phyloP scores from a whole-genome alignment of 2,797 vertebrate species.

The Babyrousa celebensis region DNA sequence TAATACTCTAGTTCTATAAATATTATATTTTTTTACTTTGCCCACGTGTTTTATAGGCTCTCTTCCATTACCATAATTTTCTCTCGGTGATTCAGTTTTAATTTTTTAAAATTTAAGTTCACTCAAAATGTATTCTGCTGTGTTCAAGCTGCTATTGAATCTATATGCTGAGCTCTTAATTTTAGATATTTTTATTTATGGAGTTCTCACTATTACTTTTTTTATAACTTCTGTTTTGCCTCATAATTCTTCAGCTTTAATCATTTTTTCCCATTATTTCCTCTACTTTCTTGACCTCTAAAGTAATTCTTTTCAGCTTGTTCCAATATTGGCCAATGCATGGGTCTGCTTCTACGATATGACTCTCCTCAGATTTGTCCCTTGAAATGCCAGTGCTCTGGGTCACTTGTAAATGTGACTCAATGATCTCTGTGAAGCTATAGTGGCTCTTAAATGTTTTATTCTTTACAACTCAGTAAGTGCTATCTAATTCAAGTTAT shows the following conservation, averaged over 20 bases:
- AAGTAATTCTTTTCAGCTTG: not conserved
- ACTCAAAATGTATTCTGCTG: not conserved
- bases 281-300: not conserved
- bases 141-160: not conserved
- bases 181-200: not conserved
- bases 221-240: not conserved
- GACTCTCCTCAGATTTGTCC: not conserved
- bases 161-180: not conserved
- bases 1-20: constrained; percentile 10
- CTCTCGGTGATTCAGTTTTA: not conserved
- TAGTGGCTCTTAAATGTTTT: not conserved
- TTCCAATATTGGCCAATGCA: not conserved
- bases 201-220: not conserved
- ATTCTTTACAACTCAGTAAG: not conserved
- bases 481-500: not conserved
- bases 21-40: not conserved
- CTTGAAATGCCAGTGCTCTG: not conserved
- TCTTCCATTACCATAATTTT: not conserved
- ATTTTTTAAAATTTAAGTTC: not conserved
- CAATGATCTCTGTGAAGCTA: not conserved
- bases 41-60: not conserved
- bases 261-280: not conserved
- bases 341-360: not conserved
- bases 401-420: not conserved
- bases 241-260: not conserved